Percentiles rank a stretch among this genome's conserved stretches.
phyloP scores from a whole-genome alignment of 2,888 invertebrate species.

The Electrophaes corylata region DNA sequence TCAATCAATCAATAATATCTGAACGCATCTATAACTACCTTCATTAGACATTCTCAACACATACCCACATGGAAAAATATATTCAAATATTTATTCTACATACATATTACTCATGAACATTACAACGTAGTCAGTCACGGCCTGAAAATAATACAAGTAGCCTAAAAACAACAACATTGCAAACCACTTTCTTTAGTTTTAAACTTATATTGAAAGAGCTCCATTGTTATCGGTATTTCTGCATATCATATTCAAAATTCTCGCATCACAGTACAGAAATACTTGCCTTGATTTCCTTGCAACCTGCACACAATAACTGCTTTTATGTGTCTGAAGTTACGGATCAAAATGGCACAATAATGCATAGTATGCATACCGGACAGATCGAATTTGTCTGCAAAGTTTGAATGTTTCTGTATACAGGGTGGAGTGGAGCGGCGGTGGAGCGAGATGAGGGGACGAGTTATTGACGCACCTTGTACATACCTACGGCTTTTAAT shows the following conservation, averaged over 20 bases:
- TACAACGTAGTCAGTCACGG: not conserved
- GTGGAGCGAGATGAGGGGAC: conserved; percentile 51
- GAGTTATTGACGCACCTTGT: conserved; percentile 52
- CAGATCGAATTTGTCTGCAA: conserved; percentile 83
- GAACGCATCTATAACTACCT: too few species aligned
- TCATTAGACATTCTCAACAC: too few species aligned
- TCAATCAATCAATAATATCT: too few species aligned
- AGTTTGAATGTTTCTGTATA: conserved; percentile 79
- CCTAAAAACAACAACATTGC: conserved; percentile 8
- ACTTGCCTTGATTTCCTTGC: conserved; percentile 38
- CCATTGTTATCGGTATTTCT: conserved; percentile 39
- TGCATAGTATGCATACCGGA: conserved; percentile 54
- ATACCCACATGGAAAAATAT: too few species aligned
- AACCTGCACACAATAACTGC: conserved; percentile 33
- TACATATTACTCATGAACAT: too few species aligned
- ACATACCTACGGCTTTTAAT: conserved; percentile 20
- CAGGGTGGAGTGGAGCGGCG: conserved; percentile 60
- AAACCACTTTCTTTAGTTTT: conserved; percentile 1
- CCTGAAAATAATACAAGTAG: not conserved
- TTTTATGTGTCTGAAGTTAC: conserved; percentile 44
- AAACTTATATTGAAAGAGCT: conserved; percentile 14
- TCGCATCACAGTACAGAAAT: conserved; percentile 43
- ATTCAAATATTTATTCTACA: too few species aligned
- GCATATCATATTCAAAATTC: conserved; percentile 46
- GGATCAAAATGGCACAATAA: conserved; percentile 48